Evolutionary conservation across 1,140 invertebrate genomes (phyloP), one percentile per base, ranked within the genome.

Genomic region (Pogonomyrmex barbatus): DNA sequence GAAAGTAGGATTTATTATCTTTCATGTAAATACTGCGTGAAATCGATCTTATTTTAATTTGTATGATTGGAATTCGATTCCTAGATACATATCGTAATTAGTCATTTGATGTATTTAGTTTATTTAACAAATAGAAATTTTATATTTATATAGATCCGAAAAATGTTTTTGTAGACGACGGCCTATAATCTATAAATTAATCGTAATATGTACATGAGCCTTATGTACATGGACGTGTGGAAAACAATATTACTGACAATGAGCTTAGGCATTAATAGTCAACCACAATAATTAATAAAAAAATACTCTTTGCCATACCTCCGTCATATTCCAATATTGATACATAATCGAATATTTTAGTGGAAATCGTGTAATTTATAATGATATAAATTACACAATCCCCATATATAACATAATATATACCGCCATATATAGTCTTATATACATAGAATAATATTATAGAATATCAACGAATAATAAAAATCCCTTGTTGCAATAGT

Each of bases 161-260:
- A 42, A 87, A 89, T 54, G 67, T 81, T 82, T 86, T 60, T 77
- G 87, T 89, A 89, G 87, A 89, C 63, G 65, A 77, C 87, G 77
- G 88, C 88, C 88, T 89, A 89, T 68, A 68, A 89, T 56, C 65
- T 88, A 86, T 62, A 63, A 89, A 87, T 89, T 78, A 86, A 82
- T 52, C 17, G 52, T 10, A 12, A 70, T 68, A 24, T 33, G 58
- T 52, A 52, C 39, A 62, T 50, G 56, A 63, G 52, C 47, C 24
- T 67, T 50, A 47, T 17, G 39, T n/a, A 50, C 14, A 1, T n/a
- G 58, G 54, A 56, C 24, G 4, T 47, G 65, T 68, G n/a, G 42
- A 5, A 60, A 36, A 60, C 33, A 12, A n/a, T 63, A 50, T 84
- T 68, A 71, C 9, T 42, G 75, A 45, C 12, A 67, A 67, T 68